A percentile compares a stretch with the other conserved stretches of the same genome.
phyloP scores from a whole-genome alignment of 2,113 vertebrate species.

The Eonycteris spelaea region DNA sequence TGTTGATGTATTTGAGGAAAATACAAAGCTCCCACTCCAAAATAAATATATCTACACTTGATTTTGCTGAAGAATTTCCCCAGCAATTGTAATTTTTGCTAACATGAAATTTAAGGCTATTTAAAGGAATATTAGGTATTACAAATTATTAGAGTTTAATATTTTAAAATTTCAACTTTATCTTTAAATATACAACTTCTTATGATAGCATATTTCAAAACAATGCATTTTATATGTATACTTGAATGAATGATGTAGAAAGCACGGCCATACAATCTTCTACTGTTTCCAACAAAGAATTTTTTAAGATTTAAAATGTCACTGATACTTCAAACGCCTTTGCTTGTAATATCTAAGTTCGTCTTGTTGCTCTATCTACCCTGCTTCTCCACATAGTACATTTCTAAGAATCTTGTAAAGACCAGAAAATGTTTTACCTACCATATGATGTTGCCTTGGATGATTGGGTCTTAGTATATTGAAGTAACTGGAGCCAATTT shows the following conservation, averaged over 20 bases:
- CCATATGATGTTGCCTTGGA: too few relatives aligned
- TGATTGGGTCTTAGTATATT: background rate
- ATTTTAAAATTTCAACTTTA: background rate
- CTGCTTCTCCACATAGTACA: background rate
- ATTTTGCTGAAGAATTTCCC: background rate
- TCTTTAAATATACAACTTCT: background rate
- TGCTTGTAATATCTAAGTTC: background rate
- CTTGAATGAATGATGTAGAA: background rate
- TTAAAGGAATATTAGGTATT: background rate
- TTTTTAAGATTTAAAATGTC: background rate
- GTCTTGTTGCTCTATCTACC: background rate
- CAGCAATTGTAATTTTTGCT: background rate
- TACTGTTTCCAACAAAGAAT: background rate
- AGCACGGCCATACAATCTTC: background rate
- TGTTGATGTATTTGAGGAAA: background rate
- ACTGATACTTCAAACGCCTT: background rate
- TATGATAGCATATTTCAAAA: background rate
- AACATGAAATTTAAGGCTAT: background rate
- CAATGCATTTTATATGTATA: background rate
- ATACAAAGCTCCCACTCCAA: background rate
- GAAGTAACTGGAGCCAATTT: background rate
- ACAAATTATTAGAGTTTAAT: background rate
- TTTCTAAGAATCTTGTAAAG: background rate
- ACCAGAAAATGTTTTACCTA: background rate
- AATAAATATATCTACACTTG: background rate